Evolutionary conservation across 2,797 vertebrate genomes (phyloP).

Genomic region (Enteromius unitaeniatus): DNA sequence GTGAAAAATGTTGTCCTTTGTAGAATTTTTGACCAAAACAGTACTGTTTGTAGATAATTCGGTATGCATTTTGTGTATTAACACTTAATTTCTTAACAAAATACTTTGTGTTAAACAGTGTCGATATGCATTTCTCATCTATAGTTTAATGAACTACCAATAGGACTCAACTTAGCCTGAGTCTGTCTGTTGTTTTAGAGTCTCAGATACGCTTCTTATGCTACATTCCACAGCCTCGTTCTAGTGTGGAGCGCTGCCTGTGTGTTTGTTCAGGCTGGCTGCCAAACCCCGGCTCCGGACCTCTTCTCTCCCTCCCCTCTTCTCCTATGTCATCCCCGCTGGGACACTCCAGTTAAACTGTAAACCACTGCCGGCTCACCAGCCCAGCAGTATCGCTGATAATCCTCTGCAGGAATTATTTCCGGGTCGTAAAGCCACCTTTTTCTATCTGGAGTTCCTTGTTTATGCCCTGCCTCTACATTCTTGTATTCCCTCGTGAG

Average conservation of each 20-base stretch:
- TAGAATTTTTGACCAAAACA: neutral
- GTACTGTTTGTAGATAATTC: neutral
- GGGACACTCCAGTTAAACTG: slow-evolving; percentile 72
- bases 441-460: slow-evolving; percentile 40
- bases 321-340: slow-evolving; percentile 59
- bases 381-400: slow-evolving; percentile 76
- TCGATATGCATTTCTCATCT: neutral
- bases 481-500: slow-evolving; percentile 6
- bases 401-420: slow-evolving; percentile 76
- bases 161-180: neutral
- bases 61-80: neutral
- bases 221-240: slow-evolving; percentile 53
- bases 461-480: slow-evolving; percentile 34
- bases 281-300: slow-evolving; percentile 49
- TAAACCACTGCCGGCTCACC: slow-evolving; percentile 72
- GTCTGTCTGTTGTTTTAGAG: slow-evolving; percentile 5
- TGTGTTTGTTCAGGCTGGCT: slow-evolving; percentile 60
- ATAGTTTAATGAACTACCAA: neutral
- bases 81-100: neutral
- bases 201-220: slow-evolving; percentile 25
- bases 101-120: neutral
- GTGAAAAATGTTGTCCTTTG: neutral
- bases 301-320: slow-evolving; percentile 30
- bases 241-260: slow-evolving; percentile 46
- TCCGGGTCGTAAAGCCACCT: slow-evolving; percentile 76